Evolutionary conservation across 2,113 vertebrate genomes (phyloP).

Genomic region (Peromyscus maniculatus): DNA sequence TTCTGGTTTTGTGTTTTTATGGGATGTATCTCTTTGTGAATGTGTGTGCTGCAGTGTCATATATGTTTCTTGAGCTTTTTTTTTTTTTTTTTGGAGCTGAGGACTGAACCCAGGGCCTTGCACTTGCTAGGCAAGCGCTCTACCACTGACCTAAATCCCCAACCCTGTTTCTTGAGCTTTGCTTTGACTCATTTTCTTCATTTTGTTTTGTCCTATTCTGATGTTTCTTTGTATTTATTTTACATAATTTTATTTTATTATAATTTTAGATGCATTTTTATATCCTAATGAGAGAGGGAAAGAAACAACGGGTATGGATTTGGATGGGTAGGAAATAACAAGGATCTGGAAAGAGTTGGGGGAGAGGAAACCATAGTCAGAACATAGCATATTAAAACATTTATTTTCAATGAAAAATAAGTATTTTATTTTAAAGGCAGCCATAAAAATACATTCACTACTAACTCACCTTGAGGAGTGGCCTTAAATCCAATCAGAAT

Average conservation of each 20-base stretch:
- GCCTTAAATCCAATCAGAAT: neutral
- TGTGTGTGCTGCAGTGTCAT: neutral
- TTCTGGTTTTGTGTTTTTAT: neutral
- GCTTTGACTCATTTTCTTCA: neutral
- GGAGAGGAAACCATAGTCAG: neutral
- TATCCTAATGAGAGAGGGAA: neutral
- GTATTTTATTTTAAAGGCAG: neutral
- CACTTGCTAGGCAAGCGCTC: too few species aligned
- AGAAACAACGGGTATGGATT: neutral
- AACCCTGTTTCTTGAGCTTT: neutral
- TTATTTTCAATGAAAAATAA: neutral
- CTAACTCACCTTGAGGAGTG: neutral
- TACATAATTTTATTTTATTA: neutral
- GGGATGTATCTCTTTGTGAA: neutral
- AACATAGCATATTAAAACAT: neutral
- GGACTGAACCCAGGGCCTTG: too few species aligned
- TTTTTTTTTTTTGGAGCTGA: neutral
- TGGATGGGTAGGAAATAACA: neutral
- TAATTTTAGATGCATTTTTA: neutral
- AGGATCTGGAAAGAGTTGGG: neutral
- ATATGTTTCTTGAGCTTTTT: neutral
- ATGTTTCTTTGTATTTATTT: neutral
- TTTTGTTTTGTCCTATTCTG: neutral
- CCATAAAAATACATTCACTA: neutral
- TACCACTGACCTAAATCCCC: too few species aligned